A percentile compares a stretch with the other conserved stretches of the same genome.
phyloP scores from a whole-genome alignment of 2,113 vertebrate species.

The Tragelaphus scriptus region DNA sequence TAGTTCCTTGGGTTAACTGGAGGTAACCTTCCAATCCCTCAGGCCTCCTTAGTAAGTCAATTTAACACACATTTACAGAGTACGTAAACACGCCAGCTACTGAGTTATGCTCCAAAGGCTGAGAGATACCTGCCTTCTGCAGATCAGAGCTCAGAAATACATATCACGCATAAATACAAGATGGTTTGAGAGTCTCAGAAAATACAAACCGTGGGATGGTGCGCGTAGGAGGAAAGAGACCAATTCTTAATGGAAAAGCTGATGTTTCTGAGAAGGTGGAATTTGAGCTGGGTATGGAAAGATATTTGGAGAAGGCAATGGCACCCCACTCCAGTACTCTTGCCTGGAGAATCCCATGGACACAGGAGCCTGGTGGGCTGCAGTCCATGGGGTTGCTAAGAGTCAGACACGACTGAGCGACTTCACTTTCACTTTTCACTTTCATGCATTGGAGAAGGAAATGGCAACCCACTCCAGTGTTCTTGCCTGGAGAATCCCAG shows the following conservation, averaged over 20 bases:
- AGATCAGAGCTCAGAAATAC: neutral
- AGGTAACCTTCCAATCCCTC: neutral
- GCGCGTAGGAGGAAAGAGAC: accelerated
- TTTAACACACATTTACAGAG: neutral
- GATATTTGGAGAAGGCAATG: too few species aligned
- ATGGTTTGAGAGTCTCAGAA: neutral
- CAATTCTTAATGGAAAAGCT: neutral
- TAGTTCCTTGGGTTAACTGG: neutral
- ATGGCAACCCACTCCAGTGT: too few species aligned
- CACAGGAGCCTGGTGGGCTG: too few species aligned
- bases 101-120: neutral
- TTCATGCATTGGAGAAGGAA: too few species aligned
- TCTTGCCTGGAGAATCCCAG: too few species aligned
- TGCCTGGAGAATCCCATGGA: too few species aligned
- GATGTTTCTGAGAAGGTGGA: neutral
- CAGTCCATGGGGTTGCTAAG: too few species aligned
- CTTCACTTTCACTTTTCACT: too few species aligned
- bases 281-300: neutral
- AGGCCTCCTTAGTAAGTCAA: neutral
- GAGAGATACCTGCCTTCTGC: neutral
- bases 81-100: neutral
- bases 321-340: too few species aligned
- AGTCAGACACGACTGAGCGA: too few species aligned
- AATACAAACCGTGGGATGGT: neutral
- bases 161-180: neutral